Conservation (phyloP, 2,888 invertebrate species). For the Rosalia funebris region DNA sequence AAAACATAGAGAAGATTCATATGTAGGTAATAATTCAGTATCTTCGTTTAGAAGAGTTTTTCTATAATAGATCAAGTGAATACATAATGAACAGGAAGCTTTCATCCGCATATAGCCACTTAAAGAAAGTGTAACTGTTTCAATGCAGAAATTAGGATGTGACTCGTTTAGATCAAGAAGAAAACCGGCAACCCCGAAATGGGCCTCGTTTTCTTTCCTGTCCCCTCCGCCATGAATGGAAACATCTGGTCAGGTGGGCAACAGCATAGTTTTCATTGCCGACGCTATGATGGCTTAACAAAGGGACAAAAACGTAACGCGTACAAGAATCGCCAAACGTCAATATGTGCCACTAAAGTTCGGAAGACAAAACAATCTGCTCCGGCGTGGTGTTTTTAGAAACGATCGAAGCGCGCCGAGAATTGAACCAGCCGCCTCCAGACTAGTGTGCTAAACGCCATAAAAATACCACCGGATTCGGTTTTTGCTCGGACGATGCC, state of each 20-base stretch:
- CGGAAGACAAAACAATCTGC: constrained; percentile 50
- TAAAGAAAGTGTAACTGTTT: background rate
- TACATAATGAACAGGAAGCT: background rate
- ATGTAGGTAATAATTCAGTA: too few relatives aligned
- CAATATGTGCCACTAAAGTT: constrained; percentile 50
- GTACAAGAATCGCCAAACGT: constrained; percentile 48
- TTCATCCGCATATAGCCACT: background rate
- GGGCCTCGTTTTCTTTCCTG: background rate
- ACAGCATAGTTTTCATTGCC: constrained; percentile 15
- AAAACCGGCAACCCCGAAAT: constrained; percentile 4
- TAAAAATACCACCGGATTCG: constrained; percentile 57
- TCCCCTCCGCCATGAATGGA: constrained; percentile 1
- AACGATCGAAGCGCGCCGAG: constrained; percentile 47
- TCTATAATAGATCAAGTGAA: too few relatives aligned
- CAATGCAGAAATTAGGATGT: background rate
- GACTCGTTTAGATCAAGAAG: background rate
- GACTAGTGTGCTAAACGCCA: constrained; percentile 60
- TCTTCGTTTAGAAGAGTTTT: too few relatives aligned
- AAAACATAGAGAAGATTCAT: too few relatives aligned
- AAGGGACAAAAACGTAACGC: constrained; percentile 36
- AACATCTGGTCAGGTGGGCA: constrained; percentile 25
- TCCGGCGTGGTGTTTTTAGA: constrained; percentile 37
- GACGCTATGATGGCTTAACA: constrained; percentile 38
- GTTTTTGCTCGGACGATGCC: constrained; percentile 13
- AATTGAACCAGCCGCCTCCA: constrained; percentile 59